Conservation (phyloP, 2,888 invertebrate genomes). For the Zelleria hepariella region DNA sequence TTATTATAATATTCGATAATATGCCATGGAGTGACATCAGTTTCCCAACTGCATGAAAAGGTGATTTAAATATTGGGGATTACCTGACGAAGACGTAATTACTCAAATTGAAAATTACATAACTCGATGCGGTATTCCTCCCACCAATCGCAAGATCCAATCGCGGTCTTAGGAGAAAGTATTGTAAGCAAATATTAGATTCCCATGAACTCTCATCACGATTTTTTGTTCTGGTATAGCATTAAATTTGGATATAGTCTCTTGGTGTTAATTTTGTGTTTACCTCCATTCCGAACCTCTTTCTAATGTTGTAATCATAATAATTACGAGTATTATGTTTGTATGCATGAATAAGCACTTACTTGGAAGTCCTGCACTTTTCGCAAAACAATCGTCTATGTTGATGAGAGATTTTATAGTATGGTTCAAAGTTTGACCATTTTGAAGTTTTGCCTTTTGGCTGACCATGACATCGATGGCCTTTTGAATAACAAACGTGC, state of each 20-base stretch:
- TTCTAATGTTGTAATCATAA: neutral
- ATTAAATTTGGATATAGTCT: neutral
- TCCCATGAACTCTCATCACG: conserved; percentile 5
- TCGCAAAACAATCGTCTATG: neutral
- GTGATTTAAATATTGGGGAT: neutral
- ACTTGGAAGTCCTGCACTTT: neutral
- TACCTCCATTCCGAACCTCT: neutral
- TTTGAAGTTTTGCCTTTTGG: neutral
- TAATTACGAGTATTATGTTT: no score
- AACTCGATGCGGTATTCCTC: conserved; percentile 1
- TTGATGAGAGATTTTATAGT: no score
- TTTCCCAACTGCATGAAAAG: neutral
- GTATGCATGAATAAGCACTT: neutral
- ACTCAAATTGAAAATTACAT: conserved; percentile 1
- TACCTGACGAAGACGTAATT: neutral
- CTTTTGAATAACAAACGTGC: neutral
- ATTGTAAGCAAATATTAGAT: conserved; percentile 4
- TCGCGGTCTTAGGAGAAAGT: conserved; percentile 5
- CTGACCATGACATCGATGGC: neutral
- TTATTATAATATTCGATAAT: neutral
- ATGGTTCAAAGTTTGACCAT: neutral
- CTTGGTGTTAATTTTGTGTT: neutral
- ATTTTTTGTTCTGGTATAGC: neutral
- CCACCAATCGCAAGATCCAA: neutral
- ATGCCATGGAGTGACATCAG: neutral